phyloP scores from a whole-genome alignment of 1,140 invertebrate species.

The Pseudobourletiella spinata region DNA sequence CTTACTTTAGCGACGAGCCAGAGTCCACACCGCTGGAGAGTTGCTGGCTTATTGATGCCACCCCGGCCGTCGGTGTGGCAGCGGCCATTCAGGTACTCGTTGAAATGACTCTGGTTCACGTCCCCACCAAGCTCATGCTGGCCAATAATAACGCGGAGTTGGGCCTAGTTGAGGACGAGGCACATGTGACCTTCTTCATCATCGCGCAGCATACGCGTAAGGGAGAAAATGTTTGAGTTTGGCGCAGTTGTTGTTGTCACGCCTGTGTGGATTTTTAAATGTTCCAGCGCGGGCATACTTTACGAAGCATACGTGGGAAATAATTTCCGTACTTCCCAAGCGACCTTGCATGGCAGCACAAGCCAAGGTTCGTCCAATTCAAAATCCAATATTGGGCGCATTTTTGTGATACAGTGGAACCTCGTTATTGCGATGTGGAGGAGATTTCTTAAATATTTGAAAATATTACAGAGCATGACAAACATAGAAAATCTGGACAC shows the following conservation, averaged over 20 bases:
- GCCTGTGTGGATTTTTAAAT: no score
- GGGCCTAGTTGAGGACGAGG: background rate
- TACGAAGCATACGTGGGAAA: slow-evolving; percentile 4
- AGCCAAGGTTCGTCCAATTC: no score
- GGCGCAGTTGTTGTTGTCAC: no score
- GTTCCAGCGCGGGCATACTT: background rate
- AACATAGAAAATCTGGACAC: background rate
- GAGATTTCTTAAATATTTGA: no score
- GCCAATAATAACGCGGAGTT: background rate
- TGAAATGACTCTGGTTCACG: background rate
- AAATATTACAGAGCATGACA: background rate
- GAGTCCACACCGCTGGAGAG: background rate
- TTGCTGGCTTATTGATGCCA: background rate
- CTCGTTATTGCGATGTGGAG: no score
- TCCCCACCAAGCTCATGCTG: background rate
- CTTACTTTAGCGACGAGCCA: background rate
- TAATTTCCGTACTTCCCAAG: background rate
- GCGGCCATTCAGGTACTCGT: slow-evolving; percentile 12
- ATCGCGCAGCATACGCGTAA: slow-evolving; percentile 7
- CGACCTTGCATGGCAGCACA: slow-evolving; percentile 1
- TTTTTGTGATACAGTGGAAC: no score
- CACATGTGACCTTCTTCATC: slow-evolving; percentile 2
- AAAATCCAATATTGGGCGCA: no score
- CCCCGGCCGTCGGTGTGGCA: background rate
- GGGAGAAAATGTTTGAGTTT: background rate